Evolutionary conservation across 1,140 invertebrate species (phyloP), one percentile per base, ranked within the genome.

Genomic region (Cheumatopsyche charites): DNA sequence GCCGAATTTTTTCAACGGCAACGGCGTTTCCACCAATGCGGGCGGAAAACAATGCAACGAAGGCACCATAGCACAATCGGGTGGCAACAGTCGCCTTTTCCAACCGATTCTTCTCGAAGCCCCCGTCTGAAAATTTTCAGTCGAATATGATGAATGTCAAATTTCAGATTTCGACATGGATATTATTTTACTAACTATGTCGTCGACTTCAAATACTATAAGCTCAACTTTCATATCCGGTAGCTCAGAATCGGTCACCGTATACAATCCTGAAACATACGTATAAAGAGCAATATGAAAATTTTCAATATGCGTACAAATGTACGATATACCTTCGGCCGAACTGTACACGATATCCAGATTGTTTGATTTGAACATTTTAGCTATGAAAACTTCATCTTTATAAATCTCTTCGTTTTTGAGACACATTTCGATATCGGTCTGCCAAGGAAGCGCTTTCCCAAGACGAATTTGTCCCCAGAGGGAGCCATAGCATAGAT

Each of bases 391-490:
- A 19, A 75, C 78, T 41, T 82, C 80, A 70, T 82, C 80, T 25
- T 80, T 74, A 1, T 81, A 63, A 11, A 80, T 80, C 58, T 82
- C 80, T 6, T 81, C 77, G 63, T 73, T 73, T 63, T 73, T 73
- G 21, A 82, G 25, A 25, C 80, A 82, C 42, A 82, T 49, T 41
- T 82, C 80, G 42, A 81, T 72, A 73, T 81, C 81, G 36, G 79
- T 77, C 15, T 78, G 78, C 80, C 80, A 82, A 2, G 80, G 80
- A 1, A 82, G 55, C 0, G 80, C 80, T 43, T 80, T 78, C 13
- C 79, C 80, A 47, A 81, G 79, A 23, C 80, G 76, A 25, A 80
- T 79, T 76, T 82, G 80, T 73, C 80, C 80, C 80, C 80, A 82
- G 1, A 82, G 77, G 1, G 78, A 80, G 21, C 80, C 80, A 12